Base-by-base conservation (phyloP, 2,888 invertebrate species). In the Plutella xylostella region DNA sequence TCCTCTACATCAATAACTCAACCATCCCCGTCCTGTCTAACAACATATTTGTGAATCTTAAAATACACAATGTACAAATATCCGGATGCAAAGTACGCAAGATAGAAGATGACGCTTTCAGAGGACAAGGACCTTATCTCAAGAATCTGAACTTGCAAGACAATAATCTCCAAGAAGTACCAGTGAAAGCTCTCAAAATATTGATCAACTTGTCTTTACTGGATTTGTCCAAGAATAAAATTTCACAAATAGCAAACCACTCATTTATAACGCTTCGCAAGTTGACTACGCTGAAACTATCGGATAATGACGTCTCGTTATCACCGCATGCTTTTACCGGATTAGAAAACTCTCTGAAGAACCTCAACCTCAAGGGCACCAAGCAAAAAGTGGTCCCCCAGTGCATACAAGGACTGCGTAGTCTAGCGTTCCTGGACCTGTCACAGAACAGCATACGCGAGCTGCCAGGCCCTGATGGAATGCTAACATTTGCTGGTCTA, bases 1-100 rank as follows among this genome's bases (percentile, higher is more conserved):
- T 96, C 52, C 87, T 96, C 31, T 95, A 96, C 70, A 87, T 96
- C 49, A 94, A 94, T 77, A 96, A 96, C 77, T 93, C 94, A 43
- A 92, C 92, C 25, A 87, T 96, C 42, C 86, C 86, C 22, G 78
- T 83, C 43, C 76, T 95, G 42, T 85, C 85, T 40, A 88, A 92
- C 58, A 87, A 88, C 50, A 87, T 91, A 51, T 90, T 94, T 58
- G 69, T 77, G 21, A 89, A 89, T 59, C 77, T 94, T 43, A 88
- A 86, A 61, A 88, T 94, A 61, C 90, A 91, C 61, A 95, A 93
- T 71, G 86, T 94, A 43, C 95, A 95, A 76, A 86, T 94, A 58
- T 94, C 94, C 35, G 91, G 92, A 48, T 95, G 94, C 67, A 89
- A 87, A 65, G 91, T 94, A 49, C 88, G 83, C 58, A 85, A 76